Conservation (phyloP, 2,888 invertebrate genomes). For the Heliconius erato region DNA sequence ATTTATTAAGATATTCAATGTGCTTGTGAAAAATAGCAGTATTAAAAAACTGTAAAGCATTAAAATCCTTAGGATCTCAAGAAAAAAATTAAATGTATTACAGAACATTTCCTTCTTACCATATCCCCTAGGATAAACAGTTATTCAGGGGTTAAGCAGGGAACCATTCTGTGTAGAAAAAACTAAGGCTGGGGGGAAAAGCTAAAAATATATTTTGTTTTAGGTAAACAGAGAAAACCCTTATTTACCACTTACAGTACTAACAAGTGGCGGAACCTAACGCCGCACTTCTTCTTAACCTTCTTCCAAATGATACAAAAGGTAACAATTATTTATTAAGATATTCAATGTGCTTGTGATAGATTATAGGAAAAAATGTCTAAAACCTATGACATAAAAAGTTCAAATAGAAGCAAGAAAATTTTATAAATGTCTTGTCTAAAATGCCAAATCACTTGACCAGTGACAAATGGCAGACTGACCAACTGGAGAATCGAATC, state of each 20-base stretch:
- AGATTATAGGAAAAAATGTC: background rate
- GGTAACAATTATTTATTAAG: slow-evolving; percentile 4
- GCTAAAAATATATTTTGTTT: too few species aligned
- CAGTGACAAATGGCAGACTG: background rate
- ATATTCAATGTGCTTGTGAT: slow-evolving; percentile 3
- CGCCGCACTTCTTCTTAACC: background rate
- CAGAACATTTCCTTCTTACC: too few species aligned
- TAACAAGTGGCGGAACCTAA: background rate
- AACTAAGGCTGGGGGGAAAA: background rate
- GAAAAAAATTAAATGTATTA: too few species aligned
- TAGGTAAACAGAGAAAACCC: background rate
- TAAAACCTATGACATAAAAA: too few species aligned
- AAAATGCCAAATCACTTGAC: background rate
- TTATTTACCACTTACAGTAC: background rate
- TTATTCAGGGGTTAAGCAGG: background rate
- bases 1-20: slow-evolving; percentile 16
- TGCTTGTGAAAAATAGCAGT: background rate
- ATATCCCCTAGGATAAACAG: background rate
- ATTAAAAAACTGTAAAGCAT: too few species aligned
- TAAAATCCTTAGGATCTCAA: too few species aligned
- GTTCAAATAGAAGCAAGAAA: background rate
- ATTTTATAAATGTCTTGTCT: background rate
- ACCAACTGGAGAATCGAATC: background rate
- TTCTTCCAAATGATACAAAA: background rate
- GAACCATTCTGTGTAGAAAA: background rate